Evolutionary conservation across 2,888 invertebrate species (phyloP).

Genomic region (Andrena flavipes): DNA sequence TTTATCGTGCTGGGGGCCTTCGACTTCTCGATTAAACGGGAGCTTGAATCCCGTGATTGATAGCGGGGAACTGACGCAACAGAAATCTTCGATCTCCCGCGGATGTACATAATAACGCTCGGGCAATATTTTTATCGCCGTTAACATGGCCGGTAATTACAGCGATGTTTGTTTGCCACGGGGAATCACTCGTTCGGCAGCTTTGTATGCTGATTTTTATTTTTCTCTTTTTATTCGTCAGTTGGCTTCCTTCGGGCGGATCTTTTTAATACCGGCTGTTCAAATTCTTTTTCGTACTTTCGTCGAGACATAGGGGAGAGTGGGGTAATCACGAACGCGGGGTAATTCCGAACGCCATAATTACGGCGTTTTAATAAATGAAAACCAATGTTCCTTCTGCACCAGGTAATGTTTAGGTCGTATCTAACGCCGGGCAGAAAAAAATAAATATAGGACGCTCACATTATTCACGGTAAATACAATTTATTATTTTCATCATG

Average conservation of each 20-base stretch:
- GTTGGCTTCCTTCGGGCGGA: neutral
- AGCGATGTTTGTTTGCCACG: slow-evolving; percentile 6
- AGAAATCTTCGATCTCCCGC: slow-evolving; percentile 28
- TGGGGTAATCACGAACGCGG: too few relatives aligned
- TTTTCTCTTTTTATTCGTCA: neutral
- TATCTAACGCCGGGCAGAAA: too few relatives aligned
- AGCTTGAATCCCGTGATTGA: slow-evolving; percentile 32
- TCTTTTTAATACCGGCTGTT: neutral
- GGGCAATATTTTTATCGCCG: slow-evolving; percentile 31
- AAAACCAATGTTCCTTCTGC: too few relatives aligned
- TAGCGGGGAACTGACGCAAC: slow-evolving; percentile 28
- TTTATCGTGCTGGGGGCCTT: slow-evolving; percentile 13
- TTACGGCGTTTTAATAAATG: too few relatives aligned
- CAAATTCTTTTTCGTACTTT: too few relatives aligned
- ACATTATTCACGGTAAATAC: too few relatives aligned
- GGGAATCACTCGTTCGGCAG: neutral
- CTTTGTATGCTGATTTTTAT: neutral
- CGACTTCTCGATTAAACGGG: slow-evolving; percentile 10
- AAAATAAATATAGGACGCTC: too few relatives aligned
- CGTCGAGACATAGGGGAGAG: too few relatives aligned
- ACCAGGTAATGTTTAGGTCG: too few relatives aligned
- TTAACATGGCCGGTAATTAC: slow-evolving; percentile 29
- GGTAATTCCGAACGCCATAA: too few relatives aligned
- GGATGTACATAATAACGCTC: neutral
- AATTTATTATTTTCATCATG: too few relatives aligned